Base-by-base conservation (phyloP, 2,888 invertebrate genomes). In the Rutpela maculata region DNA sequence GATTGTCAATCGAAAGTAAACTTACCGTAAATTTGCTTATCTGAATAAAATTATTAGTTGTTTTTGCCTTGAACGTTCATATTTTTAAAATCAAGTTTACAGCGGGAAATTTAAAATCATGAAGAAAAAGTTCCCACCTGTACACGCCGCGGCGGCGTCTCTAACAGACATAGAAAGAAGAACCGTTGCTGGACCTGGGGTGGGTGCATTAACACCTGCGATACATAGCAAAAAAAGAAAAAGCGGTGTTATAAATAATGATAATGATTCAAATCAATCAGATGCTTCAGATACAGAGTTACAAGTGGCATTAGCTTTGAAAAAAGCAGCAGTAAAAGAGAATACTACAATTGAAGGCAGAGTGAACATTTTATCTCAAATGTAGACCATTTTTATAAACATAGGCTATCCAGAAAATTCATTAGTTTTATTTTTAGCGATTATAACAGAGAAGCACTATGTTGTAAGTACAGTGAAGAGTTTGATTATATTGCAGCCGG, bases 401-500 rank as follows among this genome's bases (percentile, higher is more conserved):
- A 0, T 35, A 35, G 31, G 4, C 7, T 9, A 12, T n/a, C 17
- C 17, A 19, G 26, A 31, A 18, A 26, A 38, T 68, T 17, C 26
- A 11, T 31, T 7, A 11, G 17, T 0, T 22, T 57, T 12, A 59
- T 57, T 67, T 78, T 68, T 75, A 86, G 86, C 18, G 82, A 84
- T 15, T 76, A 79, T 1, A 66, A 76, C 10, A 83, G 82, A 71
- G 85, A 85, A 56, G 84, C 80, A 7, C 71, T 85, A 12, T 85
- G 85, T 66, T 82, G 82, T 74, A 85, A 85, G 75, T 94, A 93
- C 85, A 93, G 93, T 56, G 93, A 94, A 87, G 91, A 92, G 80
- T 90, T 89, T 65, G 92, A 92, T 77, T 91, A 91, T 68, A 88
- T 94, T 79, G 93, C 93, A 18, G 92, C 91, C 43, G 94, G 94